Conservation (phyloP, 2,888 invertebrate genomes). For the Lapara coniferarum region DNA sequence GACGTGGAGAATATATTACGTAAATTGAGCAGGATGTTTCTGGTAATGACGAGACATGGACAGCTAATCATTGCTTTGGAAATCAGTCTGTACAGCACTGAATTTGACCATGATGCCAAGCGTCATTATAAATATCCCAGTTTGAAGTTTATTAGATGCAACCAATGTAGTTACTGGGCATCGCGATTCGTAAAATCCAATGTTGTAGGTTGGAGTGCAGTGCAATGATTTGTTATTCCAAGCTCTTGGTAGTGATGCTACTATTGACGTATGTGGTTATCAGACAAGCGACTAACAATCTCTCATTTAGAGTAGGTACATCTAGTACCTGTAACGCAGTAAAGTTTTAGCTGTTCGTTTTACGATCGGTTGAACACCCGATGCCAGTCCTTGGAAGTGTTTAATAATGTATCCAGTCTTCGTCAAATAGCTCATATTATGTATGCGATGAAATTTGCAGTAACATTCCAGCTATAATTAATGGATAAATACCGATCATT, state of each 20-base stretch:
- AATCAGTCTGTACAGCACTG: not conserved
- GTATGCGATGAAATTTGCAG: not conserved
- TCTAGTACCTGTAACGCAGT: not conserved
- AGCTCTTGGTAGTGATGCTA: too few relatives aligned
- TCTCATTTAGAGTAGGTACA: too few relatives aligned
- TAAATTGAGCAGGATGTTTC: not conserved
- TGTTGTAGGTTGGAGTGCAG: too few relatives aligned
- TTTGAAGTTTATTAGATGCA: too few relatives aligned
- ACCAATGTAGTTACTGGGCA: too few relatives aligned
- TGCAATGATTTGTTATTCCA: too few relatives aligned
- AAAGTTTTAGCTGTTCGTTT: not conserved
- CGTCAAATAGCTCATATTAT: not conserved
- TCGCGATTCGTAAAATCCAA: too few relatives aligned
- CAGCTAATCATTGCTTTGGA: not conserved
- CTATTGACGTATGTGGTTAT: too few relatives aligned
- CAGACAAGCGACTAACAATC: too few relatives aligned
- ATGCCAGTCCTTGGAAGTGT: not conserved
- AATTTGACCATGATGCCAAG: too few relatives aligned
- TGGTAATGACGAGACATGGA: not conserved
- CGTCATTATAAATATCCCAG: too few relatives aligned
- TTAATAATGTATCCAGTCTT: not conserved
- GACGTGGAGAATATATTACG: not conserved
- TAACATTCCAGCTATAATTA: not conserved
- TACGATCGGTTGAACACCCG: not conserved
- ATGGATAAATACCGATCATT: not conserved